Base-by-base conservation (phyloP, 2,888 invertebrate genomes). In the Campoplex capitator region DNA sequence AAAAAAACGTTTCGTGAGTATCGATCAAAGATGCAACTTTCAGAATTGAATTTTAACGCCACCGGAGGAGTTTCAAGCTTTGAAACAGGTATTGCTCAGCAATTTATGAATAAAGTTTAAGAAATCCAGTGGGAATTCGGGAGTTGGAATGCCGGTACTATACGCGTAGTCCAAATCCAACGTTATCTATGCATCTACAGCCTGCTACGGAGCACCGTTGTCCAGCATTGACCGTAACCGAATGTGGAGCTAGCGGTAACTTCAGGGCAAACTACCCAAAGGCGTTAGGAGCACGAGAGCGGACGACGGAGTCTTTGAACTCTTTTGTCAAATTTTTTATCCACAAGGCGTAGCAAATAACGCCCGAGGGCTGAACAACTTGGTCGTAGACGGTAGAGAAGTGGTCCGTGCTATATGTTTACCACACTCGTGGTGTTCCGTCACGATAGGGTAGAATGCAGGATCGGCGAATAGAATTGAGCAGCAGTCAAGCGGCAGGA, bases 271-370 rank as follows among this genome's bases (percentile, higher is more conserved):
- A 79, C 77, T 79, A 54, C 16, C 45, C 58, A 71, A 42, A 11
- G 45, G 79, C 32, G 38, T 32, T 11, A 13, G 58, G n/a, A 13
- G 42, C 9, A 42, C 1, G 9, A 42, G 38, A 38, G 58, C 9
- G 23, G 38, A 42, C 42, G 38, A 16, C 16, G 13, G 35, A 23
- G 71, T 54, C 78, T 84, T 73, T 78, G 42, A 68, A 82, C 78
- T 87, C 65, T 84, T 84, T 78, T 70, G 84, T 35, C 70, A 87
- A 79, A 78, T 84, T 84, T 84, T 83, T 56, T 58, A 68, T 65
- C 51, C 83, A 56, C 76, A 76, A 23, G 67, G 42, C 62, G 70
- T 35, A 65, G 45, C 48, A 70, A 71, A 79, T 82, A 76, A 75
- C 65, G 82, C 77, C 73, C 45, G 45, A 32, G 84, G 81, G 65